Percentiles rank a stretch among this genome's conserved stretches.
Conservation (phyloP, 1,140 invertebrate species). For the Penaeus chinensis region DNA sequence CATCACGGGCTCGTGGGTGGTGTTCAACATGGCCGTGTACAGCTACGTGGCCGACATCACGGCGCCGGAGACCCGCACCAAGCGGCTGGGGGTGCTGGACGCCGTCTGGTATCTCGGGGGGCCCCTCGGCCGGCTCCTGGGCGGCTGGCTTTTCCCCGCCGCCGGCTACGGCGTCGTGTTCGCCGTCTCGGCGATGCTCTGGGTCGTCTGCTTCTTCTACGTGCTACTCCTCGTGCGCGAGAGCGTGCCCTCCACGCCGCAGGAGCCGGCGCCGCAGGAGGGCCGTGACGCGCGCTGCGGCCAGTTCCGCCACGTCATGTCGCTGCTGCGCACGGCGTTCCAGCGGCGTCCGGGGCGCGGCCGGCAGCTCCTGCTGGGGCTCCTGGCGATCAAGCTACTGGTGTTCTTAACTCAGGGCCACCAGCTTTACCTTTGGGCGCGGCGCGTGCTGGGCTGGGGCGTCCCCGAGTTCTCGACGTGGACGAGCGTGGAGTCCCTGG, state of each 20-base stretch:
- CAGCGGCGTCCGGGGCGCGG: constrained; percentile 23
- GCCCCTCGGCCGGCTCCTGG: constrained; percentile 53
- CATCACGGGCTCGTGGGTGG: constrained; percentile 67
- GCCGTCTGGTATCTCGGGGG: constrained; percentile 58
- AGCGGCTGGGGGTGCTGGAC: constrained; percentile 67
- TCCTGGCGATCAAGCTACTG: constrained; percentile 40
- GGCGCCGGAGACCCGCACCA: constrained; percentile 65
- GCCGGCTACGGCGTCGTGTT: constrained; percentile 51
- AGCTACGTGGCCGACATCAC: constrained; percentile 68
- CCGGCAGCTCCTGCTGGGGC: constrained; percentile 13
- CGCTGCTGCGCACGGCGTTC: constrained; percentile 38
- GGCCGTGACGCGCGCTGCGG: constrained; percentile 12
- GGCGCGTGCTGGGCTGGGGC: constrained; percentile 45
- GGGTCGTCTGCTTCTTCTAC: constrained; percentile 54
- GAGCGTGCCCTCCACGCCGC: constrained; percentile 19
- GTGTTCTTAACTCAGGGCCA: constrained; percentile 53
- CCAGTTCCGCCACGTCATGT: constrained; percentile 41
- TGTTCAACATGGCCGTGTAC: constrained; percentile 67
- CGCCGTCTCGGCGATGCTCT: constrained; percentile 27
- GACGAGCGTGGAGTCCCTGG: constrained; percentile 46
- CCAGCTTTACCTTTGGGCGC: constrained; percentile 52
- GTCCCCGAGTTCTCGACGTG: constrained; percentile 46
- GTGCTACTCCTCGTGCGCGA: constrained; percentile 42
- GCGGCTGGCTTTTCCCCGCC: constrained; percentile 50
- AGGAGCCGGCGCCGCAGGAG: background rate